Percentiles rank a stretch among this genome's conserved stretches.
phyloP scores from a whole-genome alignment of 2,113 vertebrate genomes.

The Halcyon senegalensis region DNA sequence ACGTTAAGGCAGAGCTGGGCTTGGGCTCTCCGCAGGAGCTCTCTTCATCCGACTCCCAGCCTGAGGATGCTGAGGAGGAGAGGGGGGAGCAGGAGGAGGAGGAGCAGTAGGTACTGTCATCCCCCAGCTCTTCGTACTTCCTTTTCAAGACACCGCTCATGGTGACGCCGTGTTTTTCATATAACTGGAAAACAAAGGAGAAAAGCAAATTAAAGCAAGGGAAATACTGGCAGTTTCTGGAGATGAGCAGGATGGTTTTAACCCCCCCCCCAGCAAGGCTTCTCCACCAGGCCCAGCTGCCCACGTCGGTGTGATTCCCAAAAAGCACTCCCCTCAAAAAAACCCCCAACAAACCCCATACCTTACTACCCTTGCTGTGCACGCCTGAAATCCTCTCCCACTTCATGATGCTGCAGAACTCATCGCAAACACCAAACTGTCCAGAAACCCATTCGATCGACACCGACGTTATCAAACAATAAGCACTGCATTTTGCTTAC shows the following conservation, averaged over 20 bases:
- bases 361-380: accelerated
- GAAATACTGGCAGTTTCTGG: neutral
- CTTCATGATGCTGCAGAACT: accelerated
- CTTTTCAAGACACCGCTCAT: slow-evolving; percentile 94
- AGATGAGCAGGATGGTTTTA: neutral
- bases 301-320: neutral
- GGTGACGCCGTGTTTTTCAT: slow-evolving; percentile 67
- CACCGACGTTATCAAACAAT: slow-evolving; percentile 30
- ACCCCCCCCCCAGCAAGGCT: neutral
- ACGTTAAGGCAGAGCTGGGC: slow-evolving; percentile 75
- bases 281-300: neutral
- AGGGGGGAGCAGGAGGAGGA: slow-evolving; percentile 86
- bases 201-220: neutral
- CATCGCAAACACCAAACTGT: neutral
- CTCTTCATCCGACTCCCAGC: slow-evolving; percentile 90
- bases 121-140: slow-evolving; percentile 94
- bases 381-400: neutral
- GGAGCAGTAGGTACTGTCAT: slow-evolving; percentile 87
- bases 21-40: slow-evolving; percentile 81
- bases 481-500: slow-evolving; percentile 41
- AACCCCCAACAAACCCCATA: too few species aligned
- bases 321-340: neutral
- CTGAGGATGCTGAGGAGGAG: slow-evolving; percentile 81
- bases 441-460: slow-evolving; percentile 14
- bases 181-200: slow-evolving; percentile 70